Conservation (phyloP, 2,797 vertebrate species). For the Melanotaenia boesemani region DNA sequence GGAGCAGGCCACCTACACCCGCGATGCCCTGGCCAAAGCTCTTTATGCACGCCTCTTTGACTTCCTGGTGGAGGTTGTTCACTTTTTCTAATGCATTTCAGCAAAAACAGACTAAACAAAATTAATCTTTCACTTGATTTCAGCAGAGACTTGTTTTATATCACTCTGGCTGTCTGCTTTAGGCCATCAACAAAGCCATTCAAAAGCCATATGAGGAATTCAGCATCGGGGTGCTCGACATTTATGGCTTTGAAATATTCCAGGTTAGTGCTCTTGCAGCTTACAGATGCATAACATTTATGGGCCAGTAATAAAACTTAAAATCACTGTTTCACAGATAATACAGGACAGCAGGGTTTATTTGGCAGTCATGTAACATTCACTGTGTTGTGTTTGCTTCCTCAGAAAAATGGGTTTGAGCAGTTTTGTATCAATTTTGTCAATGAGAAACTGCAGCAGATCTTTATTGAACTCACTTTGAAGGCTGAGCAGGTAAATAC, state of each 20-base stretch:
- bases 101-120: not conserved
- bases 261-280: conserved; percentile 81
- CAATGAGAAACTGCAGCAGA: conserved; percentile 98
- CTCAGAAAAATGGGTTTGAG: conserved; percentile 96
- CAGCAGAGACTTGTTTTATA: not conserved
- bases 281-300: conserved; percentile 21
- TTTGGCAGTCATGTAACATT: conserved; percentile 14
- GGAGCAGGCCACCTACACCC: conserved; percentile 94
- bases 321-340: conserved; percentile 8
- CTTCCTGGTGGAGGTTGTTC: conserved; percentile 92
- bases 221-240: conserved; percentile 95
- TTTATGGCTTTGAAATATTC: conserved; percentile 99
- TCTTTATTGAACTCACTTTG: conserved; percentile 97
- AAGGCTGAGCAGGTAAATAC: conserved; percentile 95
- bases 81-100: not conserved
- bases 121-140: not conserved
- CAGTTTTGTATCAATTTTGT: conserved; percentile 99
- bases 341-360: conserved; percentile 3
- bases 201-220: conserved; percentile 93
- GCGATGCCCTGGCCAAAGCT: conserved; percentile 96
- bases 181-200: conserved; percentile 96
- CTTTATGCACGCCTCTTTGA: conserved; percentile 94
- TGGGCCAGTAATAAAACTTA: conserved; percentile 4
- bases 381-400: conserved; percentile 6
- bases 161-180: conserved; percentile 16